phyloP scores from a whole-genome alignment of 2,113 vertebrate species.

The Neogobius melanostomus region DNA sequence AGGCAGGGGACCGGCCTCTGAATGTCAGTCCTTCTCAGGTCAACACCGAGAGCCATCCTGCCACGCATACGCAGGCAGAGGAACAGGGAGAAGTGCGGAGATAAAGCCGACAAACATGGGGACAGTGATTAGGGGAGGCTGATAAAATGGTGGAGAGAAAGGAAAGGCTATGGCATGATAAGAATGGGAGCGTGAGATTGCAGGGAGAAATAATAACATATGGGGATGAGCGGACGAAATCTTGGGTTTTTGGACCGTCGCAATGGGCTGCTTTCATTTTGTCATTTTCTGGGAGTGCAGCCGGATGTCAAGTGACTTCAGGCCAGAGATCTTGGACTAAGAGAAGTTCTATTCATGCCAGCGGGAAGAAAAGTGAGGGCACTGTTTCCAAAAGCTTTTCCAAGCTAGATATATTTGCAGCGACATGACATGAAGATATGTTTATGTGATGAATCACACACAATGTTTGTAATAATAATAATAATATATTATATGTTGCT shows the following conservation, averaged over 20 bases:
- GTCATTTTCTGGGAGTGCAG: slow-evolving; percentile 41
- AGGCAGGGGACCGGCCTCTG: slow-evolving; percentile 76
- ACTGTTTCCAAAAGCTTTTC: slow-evolving; percentile 22
- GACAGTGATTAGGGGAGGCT: slow-evolving; percentile 60
- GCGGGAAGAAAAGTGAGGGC: slow-evolving; percentile 17
- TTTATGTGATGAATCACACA: not conserved
- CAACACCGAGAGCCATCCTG: slow-evolving; percentile 64
- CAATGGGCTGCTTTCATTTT: slow-evolving; percentile 43
- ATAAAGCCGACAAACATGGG: slow-evolving; percentile 54
- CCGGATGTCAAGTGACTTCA: slow-evolving; percentile 59
- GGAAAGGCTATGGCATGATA: slow-evolving; percentile 25
- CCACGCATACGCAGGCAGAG: slow-evolving; percentile 47
- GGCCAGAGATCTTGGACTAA: slow-evolving; percentile 45
- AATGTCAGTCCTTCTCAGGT: slow-evolving; percentile 79
- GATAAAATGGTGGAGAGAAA: slow-evolving; percentile 47
- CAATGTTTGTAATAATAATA: no score
- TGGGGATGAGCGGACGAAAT: slow-evolving; percentile 38
- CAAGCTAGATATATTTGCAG: slow-evolving; percentile 9
- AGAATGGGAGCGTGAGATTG: slow-evolving; percentile 17
- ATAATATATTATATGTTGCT: no score
- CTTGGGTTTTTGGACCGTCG: slow-evolving; percentile 36
- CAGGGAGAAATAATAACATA: slow-evolving; percentile 28
- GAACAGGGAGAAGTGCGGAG: slow-evolving; percentile 39
- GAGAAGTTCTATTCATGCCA: slow-evolving; percentile 29
- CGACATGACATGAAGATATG: not conserved